phyloP scores from a whole-genome alignment of 2,113 vertebrate genomes.

The Psittacula cyanocephala region DNA sequence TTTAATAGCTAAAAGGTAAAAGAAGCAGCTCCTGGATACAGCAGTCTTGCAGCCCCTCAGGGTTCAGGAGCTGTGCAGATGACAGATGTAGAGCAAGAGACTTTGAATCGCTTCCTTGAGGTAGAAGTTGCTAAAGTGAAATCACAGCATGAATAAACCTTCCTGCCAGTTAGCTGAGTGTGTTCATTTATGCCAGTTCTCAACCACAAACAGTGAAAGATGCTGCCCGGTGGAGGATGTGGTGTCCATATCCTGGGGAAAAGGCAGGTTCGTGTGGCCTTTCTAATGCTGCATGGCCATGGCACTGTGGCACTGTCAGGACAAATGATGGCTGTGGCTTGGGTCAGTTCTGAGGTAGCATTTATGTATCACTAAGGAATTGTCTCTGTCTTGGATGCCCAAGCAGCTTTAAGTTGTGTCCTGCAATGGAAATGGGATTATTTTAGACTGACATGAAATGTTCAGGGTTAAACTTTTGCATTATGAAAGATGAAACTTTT shows the following conservation, averaged over 20 bases:
- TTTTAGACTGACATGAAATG: not conserved
- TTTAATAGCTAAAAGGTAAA: not conserved
- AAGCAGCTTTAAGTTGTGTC: not conserved
- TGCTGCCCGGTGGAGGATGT: constrained; percentile 65
- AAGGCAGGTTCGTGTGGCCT: not conserved
- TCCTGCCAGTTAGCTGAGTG: constrained; percentile 41
- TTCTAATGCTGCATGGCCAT: not conserved
- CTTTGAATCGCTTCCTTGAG: not conserved
- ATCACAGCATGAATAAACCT: constrained; percentile 59
- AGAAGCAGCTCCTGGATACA: not conserved
- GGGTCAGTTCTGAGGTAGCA: not conserved
- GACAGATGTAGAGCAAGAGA: not conserved
- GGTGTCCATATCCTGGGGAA: constrained; percentile 50
- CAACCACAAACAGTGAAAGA: constrained; percentile 66
- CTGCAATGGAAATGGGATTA: not conserved
- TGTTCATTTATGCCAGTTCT: constrained; percentile 57
- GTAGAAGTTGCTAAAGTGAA: constrained; percentile 47
- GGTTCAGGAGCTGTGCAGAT: not conserved
- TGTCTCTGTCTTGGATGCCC: not conserved
- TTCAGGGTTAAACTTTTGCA: not conserved
- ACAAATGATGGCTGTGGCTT: not conserved
- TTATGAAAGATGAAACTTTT: not conserved
- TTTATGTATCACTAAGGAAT: not conserved
- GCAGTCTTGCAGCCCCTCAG: not conserved
- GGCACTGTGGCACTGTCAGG: not conserved